Evolutionary conservation across 2,888 invertebrate species (phyloP).

Genomic region (Eilema griseolum): DNA sequence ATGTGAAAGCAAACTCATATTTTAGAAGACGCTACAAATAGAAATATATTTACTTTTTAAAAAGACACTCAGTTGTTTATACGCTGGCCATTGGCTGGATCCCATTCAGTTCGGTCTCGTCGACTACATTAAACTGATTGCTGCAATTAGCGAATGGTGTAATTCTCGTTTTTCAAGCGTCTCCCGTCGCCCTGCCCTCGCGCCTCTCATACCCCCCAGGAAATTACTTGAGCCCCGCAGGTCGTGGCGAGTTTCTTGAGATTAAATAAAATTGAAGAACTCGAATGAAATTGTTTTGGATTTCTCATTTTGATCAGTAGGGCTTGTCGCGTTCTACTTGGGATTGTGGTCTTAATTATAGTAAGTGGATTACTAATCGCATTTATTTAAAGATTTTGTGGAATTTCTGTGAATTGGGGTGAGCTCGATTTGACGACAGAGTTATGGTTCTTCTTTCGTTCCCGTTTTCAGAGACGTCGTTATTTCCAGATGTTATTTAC

Average conservation of each 20-base stretch:
- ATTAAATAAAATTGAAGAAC: conserved; percentile 84
- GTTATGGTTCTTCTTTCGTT: conserved; percentile 48
- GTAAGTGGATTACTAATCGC: conserved; percentile 76
- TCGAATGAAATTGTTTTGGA: conserved; percentile 81
- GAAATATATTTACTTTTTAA: conserved; percentile 52
- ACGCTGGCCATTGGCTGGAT: conserved; percentile 70
- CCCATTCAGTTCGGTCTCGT: conserved; percentile 76
- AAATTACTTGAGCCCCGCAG: conserved; percentile 82
- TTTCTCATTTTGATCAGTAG: conserved; percentile 74
- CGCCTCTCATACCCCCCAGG: conserved; percentile 64
- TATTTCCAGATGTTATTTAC: conserved; percentile 36
- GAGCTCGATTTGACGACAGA: conserved; percentile 48
- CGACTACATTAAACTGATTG: conserved; percentile 86
- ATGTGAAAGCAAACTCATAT: conserved; percentile 40
- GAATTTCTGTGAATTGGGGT: conserved; percentile 49
- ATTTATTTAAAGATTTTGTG: conserved; percentile 63
- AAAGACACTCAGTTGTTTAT: conserved; percentile 67
- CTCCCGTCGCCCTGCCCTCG: conserved; percentile 55
- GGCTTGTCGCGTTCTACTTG: conserved; percentile 63
- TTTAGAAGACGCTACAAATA: conserved; percentile 37
- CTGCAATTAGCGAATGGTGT: conserved; percentile 86
- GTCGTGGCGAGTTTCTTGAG: conserved; percentile 76
- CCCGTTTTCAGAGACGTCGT: conserved; percentile 31
- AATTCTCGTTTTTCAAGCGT: conserved; percentile 83
- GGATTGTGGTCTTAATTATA: conserved; percentile 73